Conservation (phyloP, 2,888 invertebrate genomes). For the Andrena bicolor region DNA sequence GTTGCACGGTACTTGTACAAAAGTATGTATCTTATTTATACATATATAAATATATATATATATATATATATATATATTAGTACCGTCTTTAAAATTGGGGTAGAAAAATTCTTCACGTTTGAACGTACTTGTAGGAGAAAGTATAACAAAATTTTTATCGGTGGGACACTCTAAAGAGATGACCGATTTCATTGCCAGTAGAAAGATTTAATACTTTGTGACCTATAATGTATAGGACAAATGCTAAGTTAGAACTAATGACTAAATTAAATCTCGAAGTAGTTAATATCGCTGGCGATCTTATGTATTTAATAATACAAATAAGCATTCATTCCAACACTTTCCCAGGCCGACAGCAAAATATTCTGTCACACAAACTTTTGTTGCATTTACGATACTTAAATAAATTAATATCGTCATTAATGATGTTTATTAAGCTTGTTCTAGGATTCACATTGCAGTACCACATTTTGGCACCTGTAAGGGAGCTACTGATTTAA, state of each 20-base stretch:
- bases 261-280: conserved; percentile 74
- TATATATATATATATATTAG: background rate
- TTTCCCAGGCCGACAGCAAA: conserved; percentile 68
- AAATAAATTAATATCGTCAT: conserved; percentile 73
- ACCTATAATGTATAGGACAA: conserved; percentile 62
- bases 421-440: conserved; percentile 55
- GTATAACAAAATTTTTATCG: conserved; percentile 54
- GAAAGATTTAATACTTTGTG: conserved; percentile 62
- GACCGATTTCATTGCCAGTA: conserved; percentile 64
- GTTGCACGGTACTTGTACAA: background rate
- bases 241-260: conserved; percentile 71
- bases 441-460: conserved; percentile 53
- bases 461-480: conserved; percentile 32
- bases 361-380: conserved; percentile 70
- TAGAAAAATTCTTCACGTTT: conserved; percentile 52
- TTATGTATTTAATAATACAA: conserved; percentile 80
- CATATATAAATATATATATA: background rate
- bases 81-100: conserved; percentile 1
- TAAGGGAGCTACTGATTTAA: conserved; percentile 23
- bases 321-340: conserved; percentile 80
- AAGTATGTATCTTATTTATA: conserved; percentile 1
- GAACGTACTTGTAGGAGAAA: conserved; percentile 39
- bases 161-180: conserved; percentile 39
- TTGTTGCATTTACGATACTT: conserved; percentile 80
- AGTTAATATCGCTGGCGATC: conserved; percentile 82